phyloP scores from a whole-genome alignment of 1,140 invertebrate genomes.

The Mercenaria mercenaria region DNA sequence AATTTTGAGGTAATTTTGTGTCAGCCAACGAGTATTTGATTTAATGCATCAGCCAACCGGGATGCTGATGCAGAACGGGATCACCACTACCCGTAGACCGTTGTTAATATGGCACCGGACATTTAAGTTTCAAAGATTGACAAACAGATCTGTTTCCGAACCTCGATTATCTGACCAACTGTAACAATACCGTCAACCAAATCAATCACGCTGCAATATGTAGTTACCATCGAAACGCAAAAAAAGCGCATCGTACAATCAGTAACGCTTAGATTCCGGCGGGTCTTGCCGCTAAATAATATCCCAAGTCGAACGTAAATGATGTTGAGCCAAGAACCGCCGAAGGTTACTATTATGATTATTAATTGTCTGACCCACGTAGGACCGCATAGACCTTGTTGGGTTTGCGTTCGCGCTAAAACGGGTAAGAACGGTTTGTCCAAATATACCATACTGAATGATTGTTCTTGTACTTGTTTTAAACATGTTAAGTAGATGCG shows the following conservation, averaged over 20 bases:
- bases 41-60: not conserved
- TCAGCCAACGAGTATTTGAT: not conserved
- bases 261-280: not conserved
- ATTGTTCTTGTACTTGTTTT: not conserved
- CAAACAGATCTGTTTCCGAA: not conserved
- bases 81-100: not conserved
- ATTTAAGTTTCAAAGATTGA: conserved; percentile 27
- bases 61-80: not conserved
- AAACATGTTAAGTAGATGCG: not conserved
- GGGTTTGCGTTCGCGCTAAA: not conserved
- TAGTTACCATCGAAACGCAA: not conserved
- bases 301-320: not conserved
- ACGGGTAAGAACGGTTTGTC: not conserved
- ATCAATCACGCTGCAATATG: not conserved
- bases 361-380: not conserved
- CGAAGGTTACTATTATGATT: not conserved
- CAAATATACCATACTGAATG: not conserved
- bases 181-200: not conserved
- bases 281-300: not conserved
- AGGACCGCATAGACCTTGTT: not conserved
- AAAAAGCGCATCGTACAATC: not conserved
- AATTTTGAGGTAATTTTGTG: not conserved
- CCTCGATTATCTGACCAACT: not conserved
- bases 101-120: not conserved
- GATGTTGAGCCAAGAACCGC: not conserved